These are phyloP conservation scores for Triops cancriformis DNA, from an alignment of 1,140 invertebrate species.

Conservation along the genomic window DNA sequence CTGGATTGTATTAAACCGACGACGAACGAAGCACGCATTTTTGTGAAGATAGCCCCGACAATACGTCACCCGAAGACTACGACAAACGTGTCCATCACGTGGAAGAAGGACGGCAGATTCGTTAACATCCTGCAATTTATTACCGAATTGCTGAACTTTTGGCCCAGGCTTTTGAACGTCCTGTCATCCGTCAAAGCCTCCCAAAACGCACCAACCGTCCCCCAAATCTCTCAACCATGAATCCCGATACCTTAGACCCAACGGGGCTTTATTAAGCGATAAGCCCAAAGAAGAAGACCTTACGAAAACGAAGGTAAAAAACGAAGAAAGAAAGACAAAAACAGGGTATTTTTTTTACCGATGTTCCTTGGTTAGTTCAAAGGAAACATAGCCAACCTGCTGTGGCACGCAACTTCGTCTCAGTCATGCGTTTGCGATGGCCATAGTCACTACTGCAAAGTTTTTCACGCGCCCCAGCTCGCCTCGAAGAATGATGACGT, in stretches of 20 bases:
- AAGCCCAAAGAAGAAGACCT: not conserved
- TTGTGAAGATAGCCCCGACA: no score
- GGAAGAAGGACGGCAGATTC: no score
- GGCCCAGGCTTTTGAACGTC: not conserved
- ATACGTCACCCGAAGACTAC: no score
- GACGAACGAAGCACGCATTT: no score
- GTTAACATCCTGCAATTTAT: not conserved
- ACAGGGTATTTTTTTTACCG: not conserved
- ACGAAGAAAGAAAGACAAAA: not conserved
- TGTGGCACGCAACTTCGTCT: not conserved
- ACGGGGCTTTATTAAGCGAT: slow-evolving; percentile 25
- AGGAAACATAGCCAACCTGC: not conserved
- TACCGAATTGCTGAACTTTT: not conserved
- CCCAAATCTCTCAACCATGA: not conserved
- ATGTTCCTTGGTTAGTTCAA: not conserved
- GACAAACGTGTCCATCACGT: no score
- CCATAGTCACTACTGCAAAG: not conserved
- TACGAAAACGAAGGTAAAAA: not conserved
- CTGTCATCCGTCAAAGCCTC: not conserved
- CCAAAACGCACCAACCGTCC: not conserved
- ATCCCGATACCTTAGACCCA: slow-evolving; percentile 22
- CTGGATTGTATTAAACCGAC: slow-evolving; percentile 22
- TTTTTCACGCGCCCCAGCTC: not conserved
- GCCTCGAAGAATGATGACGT: not conserved
- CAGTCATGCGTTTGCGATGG: slow-evolving; percentile 8